A percentile compares a stretch with the other conserved stretches of the same genome.
phyloP scores from a whole-genome alignment of 2,888 invertebrate species.

The Aleiodes alternator region DNA sequence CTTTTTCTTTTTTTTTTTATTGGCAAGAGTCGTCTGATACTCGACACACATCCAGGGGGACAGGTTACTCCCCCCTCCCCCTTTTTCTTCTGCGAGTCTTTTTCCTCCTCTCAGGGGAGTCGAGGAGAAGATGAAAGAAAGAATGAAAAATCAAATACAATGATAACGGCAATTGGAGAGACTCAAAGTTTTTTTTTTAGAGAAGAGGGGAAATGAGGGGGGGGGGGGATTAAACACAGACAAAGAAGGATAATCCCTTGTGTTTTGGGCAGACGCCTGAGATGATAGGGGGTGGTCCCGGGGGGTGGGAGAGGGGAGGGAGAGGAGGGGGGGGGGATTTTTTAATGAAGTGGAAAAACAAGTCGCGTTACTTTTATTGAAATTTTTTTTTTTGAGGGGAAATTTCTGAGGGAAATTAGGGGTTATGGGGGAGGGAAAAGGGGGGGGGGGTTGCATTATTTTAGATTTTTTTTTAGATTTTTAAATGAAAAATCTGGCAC shows the following conservation, averaged over 20 bases:
- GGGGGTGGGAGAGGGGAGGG: not conserved
- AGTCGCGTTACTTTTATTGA: not conserved
- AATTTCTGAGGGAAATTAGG: too few species aligned
- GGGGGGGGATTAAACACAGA: not conserved
- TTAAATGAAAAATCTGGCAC: too few species aligned
- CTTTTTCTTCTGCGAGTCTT: too few species aligned
- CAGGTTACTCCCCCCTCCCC: not conserved
- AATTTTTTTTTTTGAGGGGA: not conserved
- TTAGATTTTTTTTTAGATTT: too few species aligned
- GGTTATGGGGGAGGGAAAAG: too few species aligned
- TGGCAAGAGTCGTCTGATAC: slow-evolving; percentile 15
- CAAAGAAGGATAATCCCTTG: not conserved
- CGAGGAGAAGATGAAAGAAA: not conserved
- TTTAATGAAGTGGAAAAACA: slow-evolving; percentile 2
- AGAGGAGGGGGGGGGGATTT: not conserved
- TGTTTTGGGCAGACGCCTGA: not conserved
- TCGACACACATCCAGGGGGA: slow-evolving; percentile 22
- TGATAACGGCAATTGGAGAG: slow-evolving; percentile 16
- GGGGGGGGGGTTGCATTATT: too few species aligned
- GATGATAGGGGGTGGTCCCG: not conserved
- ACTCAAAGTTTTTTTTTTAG: slow-evolving; percentile 21
- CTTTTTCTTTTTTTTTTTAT: slow-evolving; percentile 12
- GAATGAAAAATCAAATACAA: slow-evolving; percentile 12
- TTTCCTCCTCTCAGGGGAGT: not conserved
- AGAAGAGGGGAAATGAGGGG: not conserved